Evolutionary conservation across 2,797 vertebrate species (phyloP).

Genomic region (Muscicapa comitata): DNA sequence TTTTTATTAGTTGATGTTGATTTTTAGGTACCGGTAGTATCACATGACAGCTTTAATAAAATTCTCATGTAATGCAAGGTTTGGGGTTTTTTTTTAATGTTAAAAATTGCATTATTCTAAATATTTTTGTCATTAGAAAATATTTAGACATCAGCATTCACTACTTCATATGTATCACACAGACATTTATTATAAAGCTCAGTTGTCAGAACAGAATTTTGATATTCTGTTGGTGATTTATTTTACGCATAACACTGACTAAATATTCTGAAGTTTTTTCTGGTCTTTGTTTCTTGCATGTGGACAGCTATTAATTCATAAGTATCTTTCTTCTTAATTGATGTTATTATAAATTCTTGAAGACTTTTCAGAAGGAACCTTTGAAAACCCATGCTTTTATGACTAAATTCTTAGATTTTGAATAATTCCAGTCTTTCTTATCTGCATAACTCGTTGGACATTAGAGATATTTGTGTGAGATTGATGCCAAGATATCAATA

Average conservation of each 20-base stretch:
- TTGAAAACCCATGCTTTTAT: neutral
- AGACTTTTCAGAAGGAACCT: neutral
- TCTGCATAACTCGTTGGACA: neutral
- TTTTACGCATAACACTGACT: neutral
- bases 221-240: neutral
- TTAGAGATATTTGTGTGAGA: neutral
- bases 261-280: neutral
- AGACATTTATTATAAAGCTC: neutral
- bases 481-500: neutral
- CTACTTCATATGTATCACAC: neutral
- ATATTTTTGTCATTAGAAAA: neutral
- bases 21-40: neutral
- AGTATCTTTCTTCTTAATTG: neutral
- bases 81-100: neutral
- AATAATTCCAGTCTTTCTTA: neutral
- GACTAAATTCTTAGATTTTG: neutral
- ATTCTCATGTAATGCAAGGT: neutral
- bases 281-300: neutral
- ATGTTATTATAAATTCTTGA: neutral
- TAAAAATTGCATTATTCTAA: neutral
- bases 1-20: neutral
- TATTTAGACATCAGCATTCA: neutral
- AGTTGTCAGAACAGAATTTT: neutral
- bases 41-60: neutral
- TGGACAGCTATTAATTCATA: neutral